These are phyloP conservation scores for Branchellion lobata DNA, from an alignment of 2,888 invertebrate species.

Conservation along the genomic window DNA sequence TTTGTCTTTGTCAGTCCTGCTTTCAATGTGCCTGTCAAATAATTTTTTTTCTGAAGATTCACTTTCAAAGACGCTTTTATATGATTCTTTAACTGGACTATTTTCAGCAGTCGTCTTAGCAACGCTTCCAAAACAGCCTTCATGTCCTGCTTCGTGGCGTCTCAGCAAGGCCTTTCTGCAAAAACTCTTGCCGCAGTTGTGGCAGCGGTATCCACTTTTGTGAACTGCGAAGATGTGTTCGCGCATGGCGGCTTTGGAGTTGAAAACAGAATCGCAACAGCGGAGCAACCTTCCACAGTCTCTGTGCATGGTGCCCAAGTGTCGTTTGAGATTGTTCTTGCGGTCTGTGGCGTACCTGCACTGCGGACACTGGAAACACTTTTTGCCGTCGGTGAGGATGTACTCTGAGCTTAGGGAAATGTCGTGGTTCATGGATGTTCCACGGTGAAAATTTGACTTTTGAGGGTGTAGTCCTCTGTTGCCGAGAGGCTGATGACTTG, in stretches of 20 bases:
- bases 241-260: conserved; percentile 61
- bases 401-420: background rate
- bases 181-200: conserved; percentile 48
- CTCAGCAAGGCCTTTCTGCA: conserved; percentile 48
- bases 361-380: conserved; percentile 55
- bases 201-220: conserved; percentile 61
- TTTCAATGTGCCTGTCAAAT: background rate
- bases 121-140: background rate
- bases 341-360: conserved; percentile 59
- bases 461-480: background rate
- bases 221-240: conserved; percentile 61
- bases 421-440: background rate
- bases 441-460: background rate
- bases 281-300: conserved; percentile 56
- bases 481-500: no score
- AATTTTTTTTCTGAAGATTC: background rate
- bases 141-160: conserved; percentile 45
- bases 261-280: conserved; percentile 60
- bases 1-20: background rate
- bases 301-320: conserved; percentile 62
- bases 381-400: conserved; percentile 45
- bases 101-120: background rate
- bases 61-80: background rate
- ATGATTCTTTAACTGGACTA: background rate
- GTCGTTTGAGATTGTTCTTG: conserved; percentile 62